Base-by-base conservation (phyloP, 2,113 vertebrate species). In the Promerops cafer region DNA sequence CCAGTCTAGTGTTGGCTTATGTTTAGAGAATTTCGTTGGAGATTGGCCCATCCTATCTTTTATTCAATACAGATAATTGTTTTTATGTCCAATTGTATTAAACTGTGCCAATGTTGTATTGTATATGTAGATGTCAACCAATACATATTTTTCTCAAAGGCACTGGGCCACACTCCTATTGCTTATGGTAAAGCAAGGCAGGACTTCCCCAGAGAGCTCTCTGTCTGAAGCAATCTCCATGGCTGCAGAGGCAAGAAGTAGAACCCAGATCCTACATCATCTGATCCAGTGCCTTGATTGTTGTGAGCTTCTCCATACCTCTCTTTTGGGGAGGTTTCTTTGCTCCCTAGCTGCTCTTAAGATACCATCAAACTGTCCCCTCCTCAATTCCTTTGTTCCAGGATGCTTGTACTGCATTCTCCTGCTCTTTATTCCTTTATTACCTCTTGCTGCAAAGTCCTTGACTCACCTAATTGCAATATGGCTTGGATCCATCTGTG, bases 381-480 rank as follows among this genome's bases (percentile, higher is more conserved):
- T 88, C 27, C 77, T 87, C 47, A 89, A 79, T 45, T 12, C 35
- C 76, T 86, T 75, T 83, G 24, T 9, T 93, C 69, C 68, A 87
- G 82, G 64, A 68, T 60, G 52, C 64, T 80, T 54, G 52, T 52
- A 75, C 88, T 83, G 76, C 74, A 64, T 93, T 89, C 81, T 81
- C 33, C n/a, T 89, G 22, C 45, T 79, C 83, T 95, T 84, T 79
- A 76, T 77, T 93, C 56, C 72, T 87, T 93, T 94, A 79, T 94
- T 89, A 92, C 61, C 40, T 93, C 75, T 95, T 87, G 56, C 94
- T 85, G 75, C 87, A 92, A 90, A 93, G 90, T 91, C 80, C 89
- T 95, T 95, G 90, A 28, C 53, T 97, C 74, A 65, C 76, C 90
- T 96, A 94, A 94, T 95, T 83, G 78, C 2, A 3, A 39, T 89